A percentile compares a stretch with the other conserved stretches of the same genome.
Conservation (phyloP, 2,113 vertebrate species). For the Apteryx owenii region DNA sequence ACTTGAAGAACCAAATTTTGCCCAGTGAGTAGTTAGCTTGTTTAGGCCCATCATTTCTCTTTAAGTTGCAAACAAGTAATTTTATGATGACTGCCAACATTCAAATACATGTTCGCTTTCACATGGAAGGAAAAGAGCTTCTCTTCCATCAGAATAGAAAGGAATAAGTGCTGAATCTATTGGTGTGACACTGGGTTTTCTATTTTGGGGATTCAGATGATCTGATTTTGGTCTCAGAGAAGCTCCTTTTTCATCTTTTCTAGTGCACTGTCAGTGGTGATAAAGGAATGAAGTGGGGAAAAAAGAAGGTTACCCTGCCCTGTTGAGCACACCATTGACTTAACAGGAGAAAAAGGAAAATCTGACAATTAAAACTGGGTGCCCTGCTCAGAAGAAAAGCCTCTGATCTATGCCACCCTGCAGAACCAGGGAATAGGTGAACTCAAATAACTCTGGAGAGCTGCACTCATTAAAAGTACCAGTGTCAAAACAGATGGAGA, state of each 20-base stretch:
- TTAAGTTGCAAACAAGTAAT: background rate
- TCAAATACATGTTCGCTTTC: background rate
- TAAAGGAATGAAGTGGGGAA: background rate
- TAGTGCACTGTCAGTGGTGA: background rate
- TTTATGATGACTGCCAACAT: background rate
- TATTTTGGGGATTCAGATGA: conserved; percentile 19
- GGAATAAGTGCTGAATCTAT: background rate
- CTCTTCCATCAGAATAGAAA: background rate
- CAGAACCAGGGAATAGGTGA: background rate
- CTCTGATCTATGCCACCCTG: conserved; percentile 32
- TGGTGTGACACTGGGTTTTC: background rate
- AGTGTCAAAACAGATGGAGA: background rate
- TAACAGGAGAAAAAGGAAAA: background rate
- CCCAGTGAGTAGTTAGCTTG: background rate
- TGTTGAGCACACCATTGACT: background rate
- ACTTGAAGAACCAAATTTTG: background rate
- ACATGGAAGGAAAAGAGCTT: background rate
- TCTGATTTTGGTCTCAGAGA: background rate
- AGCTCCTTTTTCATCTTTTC: background rate
- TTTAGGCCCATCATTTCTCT: background rate
- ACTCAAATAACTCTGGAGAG: background rate
- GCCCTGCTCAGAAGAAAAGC: conserved; percentile 23
- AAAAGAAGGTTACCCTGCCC: background rate
- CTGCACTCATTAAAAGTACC: accelerated
- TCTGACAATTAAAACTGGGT: background rate